Conservation (phyloP, 2,888 invertebrate species). For the Dynastes grantii region DNA sequence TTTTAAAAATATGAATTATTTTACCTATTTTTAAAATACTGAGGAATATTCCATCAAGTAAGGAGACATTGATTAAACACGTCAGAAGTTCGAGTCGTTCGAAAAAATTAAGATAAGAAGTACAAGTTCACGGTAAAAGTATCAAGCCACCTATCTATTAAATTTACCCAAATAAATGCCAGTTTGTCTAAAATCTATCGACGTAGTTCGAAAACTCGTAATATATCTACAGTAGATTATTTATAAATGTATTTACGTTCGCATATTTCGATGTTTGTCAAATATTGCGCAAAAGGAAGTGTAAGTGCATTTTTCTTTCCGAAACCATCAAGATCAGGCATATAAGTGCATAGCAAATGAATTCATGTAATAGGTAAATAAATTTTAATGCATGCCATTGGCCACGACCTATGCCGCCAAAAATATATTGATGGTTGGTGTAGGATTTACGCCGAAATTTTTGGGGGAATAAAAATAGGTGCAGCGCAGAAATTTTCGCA, state of each 20-base stretch:
- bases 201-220: not conserved
- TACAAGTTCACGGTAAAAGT: too few species aligned
- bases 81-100: too few species aligned
- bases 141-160: too few species aligned
- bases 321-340: not conserved
- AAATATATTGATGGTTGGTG: not conserved
- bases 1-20: too few species aligned
- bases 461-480: not conserved
- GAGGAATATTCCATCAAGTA: too few species aligned
- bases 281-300: conserved; percentile 37
- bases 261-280: conserved; percentile 26
- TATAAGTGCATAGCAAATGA: not conserved
- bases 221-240: conserved; percentile 3
- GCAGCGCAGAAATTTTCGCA: too few species aligned
- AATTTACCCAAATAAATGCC: not conserved
- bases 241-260: conserved; percentile 24
- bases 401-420: conserved; percentile 18
- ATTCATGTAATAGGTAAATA: not conserved
- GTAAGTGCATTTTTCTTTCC: not conserved
- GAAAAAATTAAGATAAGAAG: too few species aligned
- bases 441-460: not conserved
- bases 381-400: not conserved
- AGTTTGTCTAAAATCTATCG: conserved; percentile 9
- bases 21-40: too few species aligned
- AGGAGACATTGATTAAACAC: too few species aligned